Base-by-base conservation (phyloP, 2,888 invertebrate species). In the Barypeithes pellucidus region DNA sequence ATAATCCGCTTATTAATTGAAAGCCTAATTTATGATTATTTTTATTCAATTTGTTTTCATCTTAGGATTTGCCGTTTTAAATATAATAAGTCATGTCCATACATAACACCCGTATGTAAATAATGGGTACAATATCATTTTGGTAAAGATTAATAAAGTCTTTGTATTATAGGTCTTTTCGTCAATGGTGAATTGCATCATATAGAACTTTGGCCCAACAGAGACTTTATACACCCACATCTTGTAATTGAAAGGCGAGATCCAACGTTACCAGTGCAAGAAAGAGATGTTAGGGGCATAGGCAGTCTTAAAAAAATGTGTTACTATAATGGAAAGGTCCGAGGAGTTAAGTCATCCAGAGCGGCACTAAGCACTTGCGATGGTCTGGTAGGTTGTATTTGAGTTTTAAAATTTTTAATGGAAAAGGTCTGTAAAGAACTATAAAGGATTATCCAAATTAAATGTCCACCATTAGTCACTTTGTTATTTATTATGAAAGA, bases 291-390 rank as follows among this genome's bases (percentile, higher is more conserved):
- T 2, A 78, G 77, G 29, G 80, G 81, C 2, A 69, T 83, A n/a
- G 77, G 79, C 47, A 61, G 77, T 75, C 9, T 43, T 12, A 81
- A 82, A n/a, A 80, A 80, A 71, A 72, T 84, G 60, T 89, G 89
- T 72, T 89, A 89, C 78, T 90, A 88, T 78, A 86, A 87, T 0
- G 90, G 90, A 4, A 81, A 78, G 41, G 82, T 90, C 22, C 81
- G 85, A 54, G 87, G 86, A 41, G 78, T 83, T 22, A 76, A 81
- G 5, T 80, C 84, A 66, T 89, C 89, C 0, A 85, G 85, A 63
- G 89, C 86, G 0, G 89, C 89, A 0, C 73, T 90, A 16, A 88
- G 89, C 1, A 84, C 89, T 7, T 89, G 89, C 77, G 85, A 81
- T 81, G 86, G 86, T 70, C 79, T 86, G 82, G 85, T 85, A 80